A percentile compares a stretch with the other conserved stretches of the same genome.
These are phyloP conservation scores for Maniola hyperantus DNA, from an alignment of 2,888 invertebrate genomes.

Conservation along the genomic window DNA sequence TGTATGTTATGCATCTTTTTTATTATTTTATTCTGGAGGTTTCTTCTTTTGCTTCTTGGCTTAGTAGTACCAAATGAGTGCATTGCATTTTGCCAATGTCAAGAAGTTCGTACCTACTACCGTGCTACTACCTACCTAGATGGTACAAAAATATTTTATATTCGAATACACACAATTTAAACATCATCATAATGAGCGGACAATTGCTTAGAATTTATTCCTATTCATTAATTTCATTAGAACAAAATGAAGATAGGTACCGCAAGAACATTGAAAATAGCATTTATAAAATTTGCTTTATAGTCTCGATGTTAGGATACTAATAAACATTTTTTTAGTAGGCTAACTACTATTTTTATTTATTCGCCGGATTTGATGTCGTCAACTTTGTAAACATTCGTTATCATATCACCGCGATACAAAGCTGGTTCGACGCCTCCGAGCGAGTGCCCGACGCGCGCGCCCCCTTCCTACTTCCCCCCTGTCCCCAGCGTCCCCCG, in stretches of 20 bases:
- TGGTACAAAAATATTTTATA: too few species aligned
- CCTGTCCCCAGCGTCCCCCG: constrained; percentile 47
- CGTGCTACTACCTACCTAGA: too few species aligned
- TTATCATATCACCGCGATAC: constrained; percentile 73
- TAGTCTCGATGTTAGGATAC: too few species aligned
- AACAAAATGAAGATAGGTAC: too few species aligned
- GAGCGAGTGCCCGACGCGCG: constrained; percentile 55
- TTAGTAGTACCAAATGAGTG: background rate
- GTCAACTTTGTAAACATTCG: constrained; percentile 69
- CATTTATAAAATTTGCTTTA: too few species aligned
- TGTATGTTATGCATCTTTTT: background rate
- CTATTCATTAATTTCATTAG: too few species aligned
- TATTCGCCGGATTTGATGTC: constrained; percentile 46
- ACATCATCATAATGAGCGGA: too few species aligned
- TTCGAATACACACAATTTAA: too few species aligned
- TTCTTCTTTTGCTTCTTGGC: background rate
- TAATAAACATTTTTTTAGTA: background rate
- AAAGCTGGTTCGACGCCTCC: constrained; percentile 65
- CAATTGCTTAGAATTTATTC: too few species aligned
- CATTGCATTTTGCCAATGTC: too few species aligned
- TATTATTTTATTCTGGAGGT: background rate
- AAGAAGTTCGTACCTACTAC: too few species aligned
- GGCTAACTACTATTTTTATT: background rate
- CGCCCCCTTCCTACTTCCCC: constrained; percentile 64
- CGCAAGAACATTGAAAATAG: too few species aligned